Evolutionary conservation across 1,140 invertebrate species (phyloP).

Genomic region (Formica selysi): DNA sequence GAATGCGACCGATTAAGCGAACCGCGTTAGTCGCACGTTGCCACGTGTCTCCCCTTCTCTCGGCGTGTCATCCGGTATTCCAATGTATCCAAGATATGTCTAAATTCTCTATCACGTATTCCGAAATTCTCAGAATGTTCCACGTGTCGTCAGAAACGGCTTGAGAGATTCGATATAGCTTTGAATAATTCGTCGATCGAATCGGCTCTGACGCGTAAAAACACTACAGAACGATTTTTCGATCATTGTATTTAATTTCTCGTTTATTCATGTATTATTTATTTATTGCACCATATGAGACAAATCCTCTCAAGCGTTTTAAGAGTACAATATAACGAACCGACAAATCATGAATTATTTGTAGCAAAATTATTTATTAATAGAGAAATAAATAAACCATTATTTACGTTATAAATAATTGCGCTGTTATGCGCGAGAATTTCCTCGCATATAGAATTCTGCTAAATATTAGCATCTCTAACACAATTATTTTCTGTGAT

Average conservation of each 20-base stretch:
- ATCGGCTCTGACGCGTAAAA: background rate
- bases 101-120: constrained; percentile 65
- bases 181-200: constrained; percentile 59
- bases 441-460: background rate
- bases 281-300: background rate
- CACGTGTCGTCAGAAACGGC: constrained; percentile 33
- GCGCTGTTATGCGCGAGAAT: background rate
- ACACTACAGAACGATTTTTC: background rate
- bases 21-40: constrained; percentile 52
- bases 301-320: constrained; percentile 2
- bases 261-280: background rate
- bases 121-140: constrained; percentile 75
- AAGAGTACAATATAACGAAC: constrained; percentile 1
- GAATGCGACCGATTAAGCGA: constrained; percentile 47
- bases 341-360: constrained; percentile 38
- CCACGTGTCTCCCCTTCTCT: constrained; percentile 42
- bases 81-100: constrained; percentile 32
- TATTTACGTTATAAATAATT: constrained; percentile 40
- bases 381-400: constrained; percentile 28
- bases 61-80: constrained; percentile 51
- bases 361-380: constrained; percentile 47
- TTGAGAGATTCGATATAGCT: constrained; percentile 54
- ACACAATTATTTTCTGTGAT: background rate
- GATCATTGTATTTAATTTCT: background rate
- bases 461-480: background rate